Conservation (phyloP, 92 coral and sea anemone genomes). For the Montipora capitata region DNA sequence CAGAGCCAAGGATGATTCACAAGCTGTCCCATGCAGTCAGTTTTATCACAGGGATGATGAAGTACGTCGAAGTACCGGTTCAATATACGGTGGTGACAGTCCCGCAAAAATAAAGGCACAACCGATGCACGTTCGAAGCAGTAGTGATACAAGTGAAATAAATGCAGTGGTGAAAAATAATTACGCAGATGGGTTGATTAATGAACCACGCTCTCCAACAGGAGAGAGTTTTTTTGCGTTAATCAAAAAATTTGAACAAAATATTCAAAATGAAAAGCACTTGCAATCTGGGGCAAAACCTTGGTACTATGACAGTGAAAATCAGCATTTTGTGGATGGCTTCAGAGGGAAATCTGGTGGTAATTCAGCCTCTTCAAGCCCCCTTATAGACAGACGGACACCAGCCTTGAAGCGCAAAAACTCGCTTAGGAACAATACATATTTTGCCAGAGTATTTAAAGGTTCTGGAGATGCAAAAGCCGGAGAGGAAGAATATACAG, state of each 20-base stretch:
- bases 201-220: slow-evolving; percentile 92
- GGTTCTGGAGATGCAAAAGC: slow-evolving; percentile 80
- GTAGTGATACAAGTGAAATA: slow-evolving; percentile 95
- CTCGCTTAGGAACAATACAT: slow-evolving; percentile 84
- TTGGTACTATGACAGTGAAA: slow-evolving; percentile 58
- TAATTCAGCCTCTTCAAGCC: slow-evolving; percentile 82
- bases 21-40: slow-evolving; percentile 63
- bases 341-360: slow-evolving; percentile 66
- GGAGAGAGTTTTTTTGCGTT: slow-evolving; percentile 96
- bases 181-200: slow-evolving; percentile 47
- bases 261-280: slow-evolving; percentile 82
- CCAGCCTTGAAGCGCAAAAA: slow-evolving; percentile 87
- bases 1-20: slow-evolving; percentile 88
- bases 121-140: slow-evolving; percentile 92
- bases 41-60: slow-evolving; percentile 91
- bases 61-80: slow-evolving; percentile 92
- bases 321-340: slow-evolving; percentile 77
- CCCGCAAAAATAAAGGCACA: slow-evolving; percentile 70
- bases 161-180: slow-evolving; percentile 69
- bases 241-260: slow-evolving; percentile 89
- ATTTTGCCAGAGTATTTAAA: slow-evolving; percentile 81
- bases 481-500: slow-evolving; percentile 79
- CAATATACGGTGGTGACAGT: slow-evolving; percentile 90
- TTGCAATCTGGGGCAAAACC: slow-evolving; percentile 40
- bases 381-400: slow-evolving; percentile 90